Evolutionary conservation across 2,888 invertebrate genomes (phyloP), one percentile per base, ranked within the genome.

Genomic region (Brachycybe producta): DNA sequence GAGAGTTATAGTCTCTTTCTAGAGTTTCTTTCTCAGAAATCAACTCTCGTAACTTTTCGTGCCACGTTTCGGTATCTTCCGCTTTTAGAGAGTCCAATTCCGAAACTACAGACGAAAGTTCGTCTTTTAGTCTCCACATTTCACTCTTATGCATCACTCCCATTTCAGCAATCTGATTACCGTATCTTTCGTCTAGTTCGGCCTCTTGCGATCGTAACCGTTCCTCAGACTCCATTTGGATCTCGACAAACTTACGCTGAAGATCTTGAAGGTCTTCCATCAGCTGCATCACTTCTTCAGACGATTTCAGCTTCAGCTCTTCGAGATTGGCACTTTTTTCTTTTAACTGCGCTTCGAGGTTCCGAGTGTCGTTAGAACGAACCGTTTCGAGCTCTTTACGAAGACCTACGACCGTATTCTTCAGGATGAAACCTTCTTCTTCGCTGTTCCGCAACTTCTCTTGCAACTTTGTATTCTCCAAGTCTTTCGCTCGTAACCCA

Each of bases 111-210:
- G n/a, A n/a, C 8, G 3, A 27, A 26, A 43, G 43, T 1, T 30
- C 15, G 2, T 5, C 30, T 8, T 28, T 17, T 5, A 19, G 5
- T 11, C 30, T 26, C 15, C 30, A 21, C 30, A 43, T 5, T n/a
- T 30, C 28, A 5, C 30, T 19, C 17, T 26, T 13, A 19, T 28
- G 30, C 8, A n/a, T 38, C 30, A 46, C 38, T 27, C 46, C 35
- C 36, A 46, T 32, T 35, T 34, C 23, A 11, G 35, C 46, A 35
- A 46, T 46, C 36, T 46, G 46, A 35, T 46, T 32, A 5, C 50
- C 50, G 28, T 50, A 36, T 2, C 13, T 23, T 24, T 50, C 50
- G 17, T 50, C 50, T 26, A 44, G 8, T 28, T 50, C 50, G 1
- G 50, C 34, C 13, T 19, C 30, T 35, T 34, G 23, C 13, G 32